Evolutionary conservation across 1,140 invertebrate genomes (phyloP), one percentile per base, ranked within the genome.

Genomic region (Orchesella cincta): DNA sequence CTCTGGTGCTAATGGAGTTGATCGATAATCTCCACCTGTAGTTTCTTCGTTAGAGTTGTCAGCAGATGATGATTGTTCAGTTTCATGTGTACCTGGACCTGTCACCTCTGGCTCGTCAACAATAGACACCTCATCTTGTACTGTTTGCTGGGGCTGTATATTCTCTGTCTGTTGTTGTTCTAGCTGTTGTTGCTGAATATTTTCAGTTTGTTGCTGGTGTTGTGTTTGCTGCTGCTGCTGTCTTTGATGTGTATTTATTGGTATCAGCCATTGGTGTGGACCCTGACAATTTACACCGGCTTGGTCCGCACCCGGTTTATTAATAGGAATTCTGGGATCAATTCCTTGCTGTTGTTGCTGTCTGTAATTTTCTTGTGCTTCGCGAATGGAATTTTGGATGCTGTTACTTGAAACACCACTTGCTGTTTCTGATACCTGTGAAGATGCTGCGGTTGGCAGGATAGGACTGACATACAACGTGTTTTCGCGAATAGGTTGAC

Each of bases 401-500:
- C 62, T n/a, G 29, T 33, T 29, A 67, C 62, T 33, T 23, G 33
- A 29, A 16, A 33, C 29, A 14, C 8, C 26, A 33, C 33, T 67
- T 31, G 29, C 34, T 73, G 34, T 29, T 51, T 34, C 46, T 5
- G 71, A 14, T 71, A 8, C 31, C 14, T 12, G 29, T 71, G 67
- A 3, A 29, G 67, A 34, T 71, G 67, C 29, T 36, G 71, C 34
- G 3, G 35, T 36, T 26, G 3, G 77, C 74, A 33, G 78, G 75
- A 29, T 76, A 74, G 52, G 77, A 77, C 51, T 80, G 52, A 82
- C 75, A 52, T 80, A 81, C 5, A 81, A 72, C 29, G 73, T 78
- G 14, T 31, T 71, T 34, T 75, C 51, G 54, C 34, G 23, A 1
- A 39, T n/a, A 74, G 33, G n/a, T 39, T 35, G 52, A 18, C 3